Evolutionary conservation across 2,888 invertebrate species (phyloP).

Genomic region (Drosophila fulvimacula): DNA sequence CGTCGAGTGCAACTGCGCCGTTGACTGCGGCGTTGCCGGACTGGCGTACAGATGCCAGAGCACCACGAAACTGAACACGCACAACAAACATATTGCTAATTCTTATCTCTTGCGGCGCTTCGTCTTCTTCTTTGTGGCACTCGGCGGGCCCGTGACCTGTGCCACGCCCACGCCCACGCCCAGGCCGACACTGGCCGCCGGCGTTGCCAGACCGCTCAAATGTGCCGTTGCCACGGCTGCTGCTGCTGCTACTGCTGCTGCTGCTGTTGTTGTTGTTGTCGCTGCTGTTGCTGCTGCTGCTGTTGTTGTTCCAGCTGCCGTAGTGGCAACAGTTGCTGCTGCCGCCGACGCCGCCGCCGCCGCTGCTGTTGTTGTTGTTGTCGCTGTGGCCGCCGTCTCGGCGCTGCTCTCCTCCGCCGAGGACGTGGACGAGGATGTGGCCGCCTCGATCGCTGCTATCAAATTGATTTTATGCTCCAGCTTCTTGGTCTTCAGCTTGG

Average conservation of each 20-base stretch:
- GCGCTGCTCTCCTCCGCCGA: constrained; percentile 83
- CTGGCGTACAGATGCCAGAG: constrained; percentile 83
- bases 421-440: constrained; percentile 81
- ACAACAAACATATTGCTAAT: constrained; percentile 85
- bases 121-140: constrained; percentile 84
- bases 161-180: constrained; percentile 41
- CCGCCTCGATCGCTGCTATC: constrained; percentile 82
- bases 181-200: constrained; percentile 17
- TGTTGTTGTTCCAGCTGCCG: background rate
- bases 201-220: background rate
- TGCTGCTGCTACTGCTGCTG: background rate
- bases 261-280: background rate
- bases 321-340: constrained; percentile 23
- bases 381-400: constrained; percentile 47
- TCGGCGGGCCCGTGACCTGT: constrained; percentile 55
- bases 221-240: background rate
- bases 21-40: constrained; percentile 26
- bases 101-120: constrained; percentile 85
- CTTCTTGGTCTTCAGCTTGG: constrained; percentile 81
- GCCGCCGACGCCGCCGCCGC: background rate
- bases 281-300: background rate
- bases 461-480: constrained; percentile 83
- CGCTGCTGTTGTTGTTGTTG: constrained; percentile 6
- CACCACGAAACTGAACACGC: constrained; percentile 83
- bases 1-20: background rate